Evolutionary conservation across 2,113 vertebrate genomes (phyloP), one percentile per base, ranked within the genome.

Genomic region (Pheucticus melanocephalus): DNA sequence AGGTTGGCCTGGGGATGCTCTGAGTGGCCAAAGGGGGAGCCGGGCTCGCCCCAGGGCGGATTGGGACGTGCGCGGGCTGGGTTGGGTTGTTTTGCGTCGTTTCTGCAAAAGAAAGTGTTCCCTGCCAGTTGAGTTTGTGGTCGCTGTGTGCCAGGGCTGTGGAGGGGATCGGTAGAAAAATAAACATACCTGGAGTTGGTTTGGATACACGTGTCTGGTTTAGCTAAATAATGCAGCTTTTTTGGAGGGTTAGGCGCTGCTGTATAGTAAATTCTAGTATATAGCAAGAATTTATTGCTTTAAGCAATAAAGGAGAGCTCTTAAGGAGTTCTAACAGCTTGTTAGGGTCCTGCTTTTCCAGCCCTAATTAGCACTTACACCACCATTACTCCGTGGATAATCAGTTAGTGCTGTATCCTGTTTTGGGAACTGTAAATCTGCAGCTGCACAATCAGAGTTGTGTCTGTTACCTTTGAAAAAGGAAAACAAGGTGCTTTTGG

Each of bases 1-100:
- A 91, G 91, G 51, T 59, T 85, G 70, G 86, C 14, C 82, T 2
- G 94, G 70, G 89, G 68, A 54, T 79, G 91, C 84, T 83, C 96
- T 77, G 86, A 40, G 16, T 57, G 83, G 53, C 56, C 5, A 1
- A 69, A 37, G 78, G 91, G 94, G 65, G 63, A 78, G 78, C 88
- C 24, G 76, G 31, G 28, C 72, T 39, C 27, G 57, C 70, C 86
- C 57, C 13, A 16, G 81, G 54, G 70, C 35, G 60, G 56, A 3
- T 11, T 13, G 78, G 25, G 77, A 21, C 15, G n/a, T 2, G 88
- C 23, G 6, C 56, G n/a, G 81, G 44, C 45, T 33, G 28, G 11
- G 25, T 27, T 31, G 3, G 10, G 83, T 2, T 57, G 4, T 10
- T 82, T 44, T 8, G 60, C 30, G 61, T 24, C 16, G 1, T 39